Evolutionary conservation across 2,113 vertebrate genomes (phyloP).

Genomic region (Tachuris rubrigastra): DNA sequence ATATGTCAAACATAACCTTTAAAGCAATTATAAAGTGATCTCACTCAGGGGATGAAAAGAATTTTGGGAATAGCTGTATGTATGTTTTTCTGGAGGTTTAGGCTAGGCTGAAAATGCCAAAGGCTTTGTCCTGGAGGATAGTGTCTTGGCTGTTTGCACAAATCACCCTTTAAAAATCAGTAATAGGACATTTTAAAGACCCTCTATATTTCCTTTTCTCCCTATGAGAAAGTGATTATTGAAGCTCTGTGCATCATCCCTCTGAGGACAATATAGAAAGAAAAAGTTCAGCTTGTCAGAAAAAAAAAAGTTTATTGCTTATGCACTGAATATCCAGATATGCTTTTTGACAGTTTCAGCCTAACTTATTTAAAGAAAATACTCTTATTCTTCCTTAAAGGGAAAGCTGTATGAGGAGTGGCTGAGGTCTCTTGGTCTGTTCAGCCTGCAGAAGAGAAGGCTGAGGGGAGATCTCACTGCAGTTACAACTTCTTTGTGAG

Average conservation of each 20-base stretch:
- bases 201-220: not conserved
- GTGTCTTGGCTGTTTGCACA: not conserved
- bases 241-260: not conserved
- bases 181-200: slow-evolving; percentile 30
- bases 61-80: slow-evolving; percentile 16
- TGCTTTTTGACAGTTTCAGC: not conserved
- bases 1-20: slow-evolving; percentile 42
- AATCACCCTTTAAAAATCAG: not conserved
- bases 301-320: not conserved
- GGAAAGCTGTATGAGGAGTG: not conserved
- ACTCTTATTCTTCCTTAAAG: not conserved
- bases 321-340: not conserved
- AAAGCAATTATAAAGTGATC: slow-evolving; percentile 21
- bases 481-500: not conserved
- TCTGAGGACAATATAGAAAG: not conserved
- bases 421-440: not conserved
- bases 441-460: not conserved
- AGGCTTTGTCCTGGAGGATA: not conserved
- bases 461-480: not conserved
- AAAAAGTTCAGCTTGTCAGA: slow-evolving; percentile 3
- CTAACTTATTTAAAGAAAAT: not conserved
- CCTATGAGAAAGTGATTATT: not conserved
- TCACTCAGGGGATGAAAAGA: slow-evolving; percentile 3
- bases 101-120: not conserved
- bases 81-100: slow-evolving; percentile 9